Base-by-base conservation (phyloP, 2,113 vertebrate genomes). In the Donacobius atricapilla region DNA sequence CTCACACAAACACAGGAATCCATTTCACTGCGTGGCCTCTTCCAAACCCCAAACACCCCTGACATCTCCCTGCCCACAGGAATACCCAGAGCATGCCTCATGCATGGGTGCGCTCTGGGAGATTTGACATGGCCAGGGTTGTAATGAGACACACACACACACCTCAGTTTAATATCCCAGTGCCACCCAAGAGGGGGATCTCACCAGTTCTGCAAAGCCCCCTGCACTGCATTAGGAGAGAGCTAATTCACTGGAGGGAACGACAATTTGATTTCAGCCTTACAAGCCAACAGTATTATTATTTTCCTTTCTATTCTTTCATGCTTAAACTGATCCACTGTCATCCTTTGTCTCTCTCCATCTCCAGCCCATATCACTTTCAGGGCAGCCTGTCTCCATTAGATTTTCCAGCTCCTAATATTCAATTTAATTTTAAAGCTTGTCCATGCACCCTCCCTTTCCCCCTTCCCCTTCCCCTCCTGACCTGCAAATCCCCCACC, bases 351-450 rank as follows among this genome's bases (percentile, higher is more conserved):
- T 92, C 86, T 95, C 54, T 82, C 94, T 79, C 68, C 57, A 66
- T 78, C 92, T 89, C 79, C 58, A 90, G 76, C 78, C 73, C 65
- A 24, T 87, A 89, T 97, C 3, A 0, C 81, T 94, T 96, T 93
- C 89, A 78, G 85, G 35, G 56, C 72, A 89, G 83, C 83, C 85
- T 89, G 69, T 96, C 87, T 90, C 84, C 81, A 48, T 96, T 87
- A 87, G 77, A 94, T 96, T 97, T 97, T 89, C 83, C n/a, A 78
- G 66, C 79, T 91, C 64, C 35, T 96, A 96, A 96, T 97, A 96
- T 94, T 97, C 90, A 93, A 96, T 97, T 97, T 97, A 48, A 96
- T 97, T 97, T 83, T 89, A 94, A 95, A 97, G 53, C 44, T 48
- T 56, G 50, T 64, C 66, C 12, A 3, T 82, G 80, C 79, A 92